Evolutionary conservation across 2,113 vertebrate genomes (phyloP), one percentile per base, ranked within the genome.

Genomic region (Platichthys stellatus): DNA sequence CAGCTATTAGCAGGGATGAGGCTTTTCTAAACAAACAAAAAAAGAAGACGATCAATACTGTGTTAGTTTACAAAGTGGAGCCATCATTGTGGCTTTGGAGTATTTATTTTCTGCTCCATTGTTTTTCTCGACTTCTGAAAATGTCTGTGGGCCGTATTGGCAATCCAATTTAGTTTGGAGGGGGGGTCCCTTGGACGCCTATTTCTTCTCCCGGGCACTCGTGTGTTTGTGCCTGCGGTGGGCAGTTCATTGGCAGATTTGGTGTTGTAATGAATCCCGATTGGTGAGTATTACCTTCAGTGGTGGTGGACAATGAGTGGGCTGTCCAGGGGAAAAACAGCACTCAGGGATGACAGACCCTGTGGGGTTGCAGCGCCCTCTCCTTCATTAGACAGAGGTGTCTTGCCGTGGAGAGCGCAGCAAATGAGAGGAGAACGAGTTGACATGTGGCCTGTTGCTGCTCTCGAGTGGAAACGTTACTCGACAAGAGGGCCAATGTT

Each of bases 11-110:
- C 88, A 69, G 84, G 91, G 94, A 93, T 94, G 92, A 94, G 89
- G 91, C 91, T 94, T 90, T 92, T 93, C 93, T 93, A 94, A 94
- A 95, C 93, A 95, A 94, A 95, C 89, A 93, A 90, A 74, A 78
- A 60, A 69, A 78, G 78, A 89, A 80, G 90, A 87, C 71, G 86
- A 94, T 95, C 94, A 94, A 94, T 94, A 95, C 85, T 92, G 88
- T 86, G 89, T 94, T 92, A 92, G 92, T 93, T 93, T 91, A 91
- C 88, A 81, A 91, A 90, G 86, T 85, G 83, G 83, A 89, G 86
- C 85, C 87, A 85, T 90, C 88, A 92, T 86, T 75, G 87, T 88
- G 91, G 89, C 88, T 91, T 82, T 90, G 74, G 72, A 84, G 89
- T 81, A 85, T 89, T 86, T 91, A 87, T 93, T 93, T 90, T 93